These are phyloP conservation scores for Apus apus DNA, from an alignment of 2,113 vertebrate genomes.

Conservation along the genomic window DNA sequence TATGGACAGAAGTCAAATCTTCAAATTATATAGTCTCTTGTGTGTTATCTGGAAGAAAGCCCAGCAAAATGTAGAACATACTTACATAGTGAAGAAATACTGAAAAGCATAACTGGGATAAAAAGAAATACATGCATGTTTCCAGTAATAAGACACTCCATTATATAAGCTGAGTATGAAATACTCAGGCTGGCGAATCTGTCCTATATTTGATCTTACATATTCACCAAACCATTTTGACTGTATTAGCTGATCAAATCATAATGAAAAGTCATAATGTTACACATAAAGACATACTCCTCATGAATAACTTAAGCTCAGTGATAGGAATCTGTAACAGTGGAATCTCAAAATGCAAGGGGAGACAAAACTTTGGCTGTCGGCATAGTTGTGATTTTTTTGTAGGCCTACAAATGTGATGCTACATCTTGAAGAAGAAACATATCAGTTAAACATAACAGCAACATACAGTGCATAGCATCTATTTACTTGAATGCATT, in stretches of 20 bases:
- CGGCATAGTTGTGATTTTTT: background rate
- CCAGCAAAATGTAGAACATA: background rate
- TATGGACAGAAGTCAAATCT: background rate
- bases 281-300: background rate
- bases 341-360: background rate
- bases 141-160: background rate
- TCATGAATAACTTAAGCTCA: background rate
- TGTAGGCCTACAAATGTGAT: background rate
- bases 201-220: background rate
- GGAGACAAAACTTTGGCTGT: background rate
- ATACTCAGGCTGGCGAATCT: background rate
- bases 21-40: background rate
- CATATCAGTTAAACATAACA: background rate
- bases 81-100: background rate
- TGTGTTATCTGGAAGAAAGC: background rate
- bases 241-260: background rate
- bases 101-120: background rate
- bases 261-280: background rate
- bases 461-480: background rate
- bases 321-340: background rate
- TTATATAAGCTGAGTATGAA: background rate
- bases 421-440: background rate
- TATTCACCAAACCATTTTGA: background rate
- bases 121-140: background rate
- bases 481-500: background rate